Base-by-base conservation (phyloP, 2,888 invertebrate species). In the Caenorhabditis afra region DNA sequence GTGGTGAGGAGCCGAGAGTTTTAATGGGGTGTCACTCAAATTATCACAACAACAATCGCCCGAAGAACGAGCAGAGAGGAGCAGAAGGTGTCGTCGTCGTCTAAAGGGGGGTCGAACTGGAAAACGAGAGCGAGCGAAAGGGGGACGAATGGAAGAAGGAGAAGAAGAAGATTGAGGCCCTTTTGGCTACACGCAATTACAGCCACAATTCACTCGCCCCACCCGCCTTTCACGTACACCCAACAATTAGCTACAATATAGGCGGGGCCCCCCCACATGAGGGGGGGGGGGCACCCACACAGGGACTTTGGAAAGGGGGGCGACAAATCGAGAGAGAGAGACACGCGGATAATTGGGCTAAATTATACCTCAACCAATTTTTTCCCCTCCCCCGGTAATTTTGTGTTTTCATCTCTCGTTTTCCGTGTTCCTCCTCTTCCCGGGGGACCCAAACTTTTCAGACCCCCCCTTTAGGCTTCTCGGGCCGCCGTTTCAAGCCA, bases 101-200 rank as follows among this genome's bases (percentile, higher is more conserved):
- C 29, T 3, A 29, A 29, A 29, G 4, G 29, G 7, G 29, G 7
- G 7, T 29, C 29, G 4, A 29, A 7, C 3, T 29, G 29, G 29
- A n/a, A n/a, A n/a, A n/a, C n/a, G n/a, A n/a, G n/a, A n/a, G n/a
- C n/a, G 14, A 41, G 41, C 11, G 14, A 14, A 41, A 11, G 41
- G 41, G 37, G 18, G 18, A 16, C 18, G 41, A 62, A 22, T 35
- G 16, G 39, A 45, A 44, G 52, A 53, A 64, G 37, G 37, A 37
- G 37, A 37, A 37, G 37, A 37, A 37, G 37, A 37, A 41, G 73
- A 73, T 73, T 65, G 73, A 73, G 73, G 73, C 58, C 64, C 64
- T 71, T 71, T 64, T 73, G 73, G 73, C 73, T 73, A 73, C 73
- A 73, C 73, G 73, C 73, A 73, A 73, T 73, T 73, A 73, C 73